phyloP scores from a whole-genome alignment of 1,140 invertebrate species.

The Argopecten irradians region DNA sequence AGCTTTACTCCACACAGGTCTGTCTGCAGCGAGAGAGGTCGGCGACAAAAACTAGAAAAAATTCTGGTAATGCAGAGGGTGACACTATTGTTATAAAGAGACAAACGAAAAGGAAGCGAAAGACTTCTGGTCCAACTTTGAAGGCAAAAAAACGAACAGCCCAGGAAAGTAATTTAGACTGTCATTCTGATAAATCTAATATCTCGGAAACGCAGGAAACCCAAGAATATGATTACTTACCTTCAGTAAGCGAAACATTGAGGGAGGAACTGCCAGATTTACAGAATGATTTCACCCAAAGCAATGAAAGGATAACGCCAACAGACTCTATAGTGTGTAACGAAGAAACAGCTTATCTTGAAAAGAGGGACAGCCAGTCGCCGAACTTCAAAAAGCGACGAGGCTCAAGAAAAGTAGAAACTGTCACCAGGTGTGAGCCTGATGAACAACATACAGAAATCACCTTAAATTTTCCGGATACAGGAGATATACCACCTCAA shows the following conservation, averaged over 20 bases:
- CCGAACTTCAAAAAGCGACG: conserved; percentile 4
- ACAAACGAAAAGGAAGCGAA: neutral
- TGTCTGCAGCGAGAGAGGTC: neutral
- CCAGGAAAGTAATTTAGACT: neutral
- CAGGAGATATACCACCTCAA: neutral
- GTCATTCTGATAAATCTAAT: neutral
- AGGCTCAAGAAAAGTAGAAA: neutral
- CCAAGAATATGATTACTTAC: neutral
- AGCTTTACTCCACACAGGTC: conserved; percentile 33
- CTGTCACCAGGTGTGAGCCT: neutral
- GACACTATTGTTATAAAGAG: neutral
- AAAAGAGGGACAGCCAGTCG: neutral
- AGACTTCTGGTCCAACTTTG: neutral
- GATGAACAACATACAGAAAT: neutral
- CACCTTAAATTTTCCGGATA: neutral
- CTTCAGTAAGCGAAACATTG: neutral
- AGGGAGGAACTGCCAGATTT: neutral
- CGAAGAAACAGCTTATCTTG: neutral
- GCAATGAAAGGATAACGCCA: neutral
- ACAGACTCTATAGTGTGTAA: neutral
- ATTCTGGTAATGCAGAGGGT: neutral
- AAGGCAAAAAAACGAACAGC: neutral
- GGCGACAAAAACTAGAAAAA: neutral
- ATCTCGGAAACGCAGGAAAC: neutral
- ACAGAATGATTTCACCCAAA: neutral